Evolutionary conservation across 1,140 invertebrate species (phyloP).

Genomic region (Glossosoma conforme): DNA sequence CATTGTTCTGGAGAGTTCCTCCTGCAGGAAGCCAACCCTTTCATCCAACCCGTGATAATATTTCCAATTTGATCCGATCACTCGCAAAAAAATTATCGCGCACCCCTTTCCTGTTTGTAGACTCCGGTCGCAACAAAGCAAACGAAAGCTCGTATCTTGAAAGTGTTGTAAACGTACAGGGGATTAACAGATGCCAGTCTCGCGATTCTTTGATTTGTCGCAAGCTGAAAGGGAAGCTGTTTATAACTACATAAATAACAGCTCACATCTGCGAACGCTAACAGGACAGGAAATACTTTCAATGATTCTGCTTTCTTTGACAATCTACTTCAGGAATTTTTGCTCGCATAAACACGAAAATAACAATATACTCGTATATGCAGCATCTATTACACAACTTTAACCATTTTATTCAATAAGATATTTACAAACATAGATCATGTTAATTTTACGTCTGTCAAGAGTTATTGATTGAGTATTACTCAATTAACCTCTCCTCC

Average conservation of each 20-base stretch:
- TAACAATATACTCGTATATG: too few relatives aligned
- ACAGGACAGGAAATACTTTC: conserved; percentile 5
- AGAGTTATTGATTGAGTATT: too few relatives aligned
- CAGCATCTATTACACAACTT: too few relatives aligned
- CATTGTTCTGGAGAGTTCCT: not conserved
- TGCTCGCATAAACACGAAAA: too few relatives aligned
- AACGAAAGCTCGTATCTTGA: conserved; percentile 18
- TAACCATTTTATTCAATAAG: too few relatives aligned
- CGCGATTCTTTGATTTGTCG: not conserved
- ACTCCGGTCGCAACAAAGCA: conserved; percentile 10
- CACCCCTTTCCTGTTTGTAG: conserved; percentile 7
- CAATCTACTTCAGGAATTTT: too few relatives aligned
- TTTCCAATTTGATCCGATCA: conserved; percentile 10
- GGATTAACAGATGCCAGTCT: conserved; percentile 17
- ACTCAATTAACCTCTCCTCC: too few relatives aligned
- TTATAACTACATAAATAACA: conserved; percentile 1
- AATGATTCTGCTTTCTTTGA: too few relatives aligned
- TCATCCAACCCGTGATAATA: conserved; percentile 3
- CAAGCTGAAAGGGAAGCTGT: conserved; percentile 12
- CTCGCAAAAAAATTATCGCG: not conserved
- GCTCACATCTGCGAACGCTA: conserved; percentile 7
- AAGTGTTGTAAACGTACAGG: conserved; percentile 13
- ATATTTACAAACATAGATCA: too few relatives aligned
- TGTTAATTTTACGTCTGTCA: too few relatives aligned
- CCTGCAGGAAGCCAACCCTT: conserved; percentile 15